A percentile compares a stretch with the other conserved stretches of the same genome.
Conservation (phyloP, 2,797 vertebrate species). For the Pseudochaenichthys georgianus region DNA sequence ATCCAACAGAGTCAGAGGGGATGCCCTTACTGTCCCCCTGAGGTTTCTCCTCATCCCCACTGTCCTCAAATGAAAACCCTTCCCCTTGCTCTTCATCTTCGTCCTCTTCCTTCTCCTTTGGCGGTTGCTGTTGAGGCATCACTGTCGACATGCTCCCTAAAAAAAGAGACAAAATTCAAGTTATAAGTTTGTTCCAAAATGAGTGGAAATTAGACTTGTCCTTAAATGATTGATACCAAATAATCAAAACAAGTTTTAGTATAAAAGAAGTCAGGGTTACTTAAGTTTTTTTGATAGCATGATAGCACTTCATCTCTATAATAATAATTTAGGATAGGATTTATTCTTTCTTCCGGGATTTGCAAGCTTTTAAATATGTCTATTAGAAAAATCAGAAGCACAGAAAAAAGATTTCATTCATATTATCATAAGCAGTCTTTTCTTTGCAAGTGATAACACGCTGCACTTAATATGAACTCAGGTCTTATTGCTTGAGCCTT, state of each 20-base stretch:
- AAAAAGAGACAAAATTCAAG: slow-evolving; percentile 13
- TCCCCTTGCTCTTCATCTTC: slow-evolving; percentile 81
- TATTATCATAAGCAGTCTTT: background rate
- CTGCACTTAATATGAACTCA: slow-evolving; percentile 14
- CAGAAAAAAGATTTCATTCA: background rate
- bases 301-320: background rate
- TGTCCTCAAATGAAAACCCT: slow-evolving; percentile 76
- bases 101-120: slow-evolving; percentile 72
- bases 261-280: background rate
- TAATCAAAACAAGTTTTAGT: slow-evolving; percentile 11
- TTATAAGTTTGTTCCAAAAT: background rate
- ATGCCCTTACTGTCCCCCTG: slow-evolving; percentile 27
- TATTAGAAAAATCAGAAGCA: background rate
- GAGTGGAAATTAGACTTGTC: background rate
- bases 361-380: background rate
- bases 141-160: slow-evolving; percentile 78
- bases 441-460: slow-evolving; percentile 9
- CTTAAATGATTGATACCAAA: background rate
- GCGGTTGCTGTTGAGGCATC: slow-evolving; percentile 57
- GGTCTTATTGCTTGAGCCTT: background rate
- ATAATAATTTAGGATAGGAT: background rate
- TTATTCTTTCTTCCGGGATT: background rate
- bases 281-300: background rate
- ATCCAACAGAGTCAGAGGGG: background rate
- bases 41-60: slow-evolving; percentile 64